Base-by-base conservation (phyloP, 2,888 invertebrate species). In the Meliscaeva auricollis region DNA sequence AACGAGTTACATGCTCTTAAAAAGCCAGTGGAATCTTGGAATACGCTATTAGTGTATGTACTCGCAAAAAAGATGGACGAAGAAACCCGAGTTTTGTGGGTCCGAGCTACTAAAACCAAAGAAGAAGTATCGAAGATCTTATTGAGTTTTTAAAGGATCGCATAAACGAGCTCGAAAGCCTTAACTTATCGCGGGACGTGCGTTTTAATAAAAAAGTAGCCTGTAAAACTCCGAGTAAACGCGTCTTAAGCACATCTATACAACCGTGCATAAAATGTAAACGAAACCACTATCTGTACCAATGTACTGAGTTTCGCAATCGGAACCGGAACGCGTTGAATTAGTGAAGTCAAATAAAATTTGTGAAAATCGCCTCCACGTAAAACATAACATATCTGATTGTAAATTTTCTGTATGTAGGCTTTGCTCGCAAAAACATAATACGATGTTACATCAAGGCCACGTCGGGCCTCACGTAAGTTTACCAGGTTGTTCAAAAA, bases 1-100 rank as follows among this genome's bases (percentile, higher is more conserved):
- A 54, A 54, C 7, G 38, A 35, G 20, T 38, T 38, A 13, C 58
- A 38, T 58, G 58, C 9, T 35, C 13, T 58, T 6, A 13, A 58
- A 13, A 38, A 20, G 7, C 58, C 58, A 6, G 58, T 58, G 0
- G 38, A 58, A 13, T 56, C 54, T 6, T 58, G 35, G 58, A 38
- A 20, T 38, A 11, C 2, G 6, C 11, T 58, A 13, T 13, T 58
- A 38, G 13, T 56, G 54, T 56, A 56, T 56, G 54, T 54, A 2
- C 30, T 54, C 22, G 11, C 58, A 3, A 54, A 60, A 17, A 80
- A 80, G 20, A 35, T 73, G 11, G 73, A 74, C 46, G 17, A 17
- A 22, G 79, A 73, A 26, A 58, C 20, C 2, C 56, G 44, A 30
- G 35, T 73, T 26, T 52, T 73, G 44, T 80, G 73, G 68, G 44